phyloP scores from a whole-genome alignment of 37 sponge, comb jelly and placozoan species.

The Dysidea cf. avara region DNA sequence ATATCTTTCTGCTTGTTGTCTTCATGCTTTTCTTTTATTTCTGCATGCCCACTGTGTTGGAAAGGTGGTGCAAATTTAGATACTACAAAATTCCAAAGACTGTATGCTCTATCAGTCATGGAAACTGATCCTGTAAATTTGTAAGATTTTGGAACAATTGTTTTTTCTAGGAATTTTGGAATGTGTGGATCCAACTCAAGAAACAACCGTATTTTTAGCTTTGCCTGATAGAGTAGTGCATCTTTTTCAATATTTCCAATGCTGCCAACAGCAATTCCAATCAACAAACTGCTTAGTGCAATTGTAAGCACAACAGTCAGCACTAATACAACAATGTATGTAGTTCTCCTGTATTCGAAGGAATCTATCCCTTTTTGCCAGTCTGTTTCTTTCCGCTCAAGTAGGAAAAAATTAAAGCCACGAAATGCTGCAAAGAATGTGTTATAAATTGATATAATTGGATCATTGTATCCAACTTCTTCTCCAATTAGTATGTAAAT shows the following conservation, averaged over 20 bases:
- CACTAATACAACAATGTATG: constrained; percentile 61
- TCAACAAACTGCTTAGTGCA: constrained; percentile 78
- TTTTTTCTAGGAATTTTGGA: constrained; percentile 3
- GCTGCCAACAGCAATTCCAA: constrained; percentile 92
- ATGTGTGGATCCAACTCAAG: constrained; percentile 35
- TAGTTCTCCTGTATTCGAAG: constrained; percentile 30
- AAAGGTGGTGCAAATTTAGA: too few species aligned
- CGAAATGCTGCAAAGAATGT: constrained; percentile 63
- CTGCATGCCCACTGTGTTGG: too few species aligned
- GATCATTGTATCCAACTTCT: constrained; percentile 15
- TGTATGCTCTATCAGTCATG: too few species aligned
- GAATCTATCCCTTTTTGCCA: constrained; percentile 14
- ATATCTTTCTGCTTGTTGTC: too few species aligned
- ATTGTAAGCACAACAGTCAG: constrained; percentile 71
- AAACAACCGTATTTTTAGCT: constrained; percentile 26
- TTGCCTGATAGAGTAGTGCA: constrained; percentile 54
- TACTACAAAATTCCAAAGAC: too few species aligned
- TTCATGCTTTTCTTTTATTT: too few species aligned
- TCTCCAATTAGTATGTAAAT: constrained; percentile 70
- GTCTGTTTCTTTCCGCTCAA: constrained; percentile 21
- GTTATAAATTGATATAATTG: constrained; percentile 60
- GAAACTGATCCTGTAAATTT: too few species aligned
- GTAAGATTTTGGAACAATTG: too few species aligned
- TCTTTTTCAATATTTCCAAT: constrained; percentile 69
- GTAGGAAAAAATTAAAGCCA: constrained; percentile 54